Evolutionary conservation across 2,888 invertebrate species (phyloP), one percentile per base, ranked within the genome.

Genomic region (Seira sanloemensis): DNA sequence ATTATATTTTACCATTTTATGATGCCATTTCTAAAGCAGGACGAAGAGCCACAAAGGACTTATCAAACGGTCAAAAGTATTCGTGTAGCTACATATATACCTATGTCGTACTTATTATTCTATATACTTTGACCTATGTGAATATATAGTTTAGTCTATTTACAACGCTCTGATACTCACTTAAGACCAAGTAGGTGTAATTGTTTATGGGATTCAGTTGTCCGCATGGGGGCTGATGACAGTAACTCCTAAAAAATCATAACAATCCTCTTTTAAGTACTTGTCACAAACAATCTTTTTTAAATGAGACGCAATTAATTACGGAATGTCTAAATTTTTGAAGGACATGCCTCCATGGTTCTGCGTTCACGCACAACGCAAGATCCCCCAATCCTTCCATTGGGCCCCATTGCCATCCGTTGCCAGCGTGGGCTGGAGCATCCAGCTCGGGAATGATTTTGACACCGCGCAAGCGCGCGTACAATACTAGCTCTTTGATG

Each of bases 281-380:
- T 26, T 58, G 18, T 62, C 24, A 25, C 19, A 2, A 27, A 68
- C 25, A 58, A 54, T 27, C 19, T 72, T 58, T 58, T 23, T 68
- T 5, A 25, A 68, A 9, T 9, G 21, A 26, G 2, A 50, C 7
- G 21, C n/a, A 50, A 46, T 50, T n/a, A 9, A 37, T 71, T 16
- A 23, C 18, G 19, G 21, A 65, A 23, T n/a, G 62, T n/a, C 18
- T 65, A 23, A 65, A 1, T 65, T 9, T 23, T 19, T 21, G 50
- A n/a, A n/a, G n/a, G n/a, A 50, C 50, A 50, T n/a, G 91, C 1
- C 95, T 92, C 96, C 96, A 97, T 0, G 95, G 94, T 79, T 94
- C 93, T 87, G 94, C 94, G 91, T 96, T 96, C 2, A 96, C 93
- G 91, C 96, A 97, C 85, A 96, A 93, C 1, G 96, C 96, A 50